Conservation (phyloP, 2,113 vertebrate species). For the Aldabrachelys gigantea region DNA sequence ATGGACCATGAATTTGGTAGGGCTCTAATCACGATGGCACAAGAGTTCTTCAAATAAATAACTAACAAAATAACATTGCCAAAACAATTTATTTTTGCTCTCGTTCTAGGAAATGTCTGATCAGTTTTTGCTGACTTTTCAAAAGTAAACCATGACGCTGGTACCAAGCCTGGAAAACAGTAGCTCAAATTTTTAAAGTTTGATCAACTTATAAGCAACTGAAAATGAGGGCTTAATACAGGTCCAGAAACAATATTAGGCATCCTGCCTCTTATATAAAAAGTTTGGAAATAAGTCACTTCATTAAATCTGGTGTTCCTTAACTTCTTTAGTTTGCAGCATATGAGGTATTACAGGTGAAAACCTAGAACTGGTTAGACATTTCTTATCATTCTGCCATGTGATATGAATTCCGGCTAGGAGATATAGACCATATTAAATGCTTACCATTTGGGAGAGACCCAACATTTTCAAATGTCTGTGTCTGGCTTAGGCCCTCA, state of each 20-base stretch:
- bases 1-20: too few relatives aligned
- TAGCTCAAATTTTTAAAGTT: background rate
- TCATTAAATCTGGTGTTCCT: background rate
- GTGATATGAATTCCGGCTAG: background rate
- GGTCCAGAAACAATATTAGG: background rate
- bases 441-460: background rate
- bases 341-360: background rate
- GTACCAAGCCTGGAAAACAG: background rate
- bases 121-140: background rate
- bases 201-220: background rate
- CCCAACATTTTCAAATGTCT: background rate
- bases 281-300: background rate
- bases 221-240: background rate
- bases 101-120: background rate
- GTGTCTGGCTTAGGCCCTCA: background rate
- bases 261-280: background rate
- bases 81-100: background rate
- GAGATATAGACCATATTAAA: background rate
- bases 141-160: background rate
- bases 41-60: background rate
- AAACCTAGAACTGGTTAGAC: background rate
- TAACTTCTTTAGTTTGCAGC: background rate
- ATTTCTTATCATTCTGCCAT: background rate
- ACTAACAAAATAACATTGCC: background rate
- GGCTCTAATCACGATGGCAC: background rate